Evolutionary conservation across 2,888 invertebrate genomes (phyloP), one percentile per base, ranked within the genome.

Genomic region (Spicauda simplicius): DNA sequence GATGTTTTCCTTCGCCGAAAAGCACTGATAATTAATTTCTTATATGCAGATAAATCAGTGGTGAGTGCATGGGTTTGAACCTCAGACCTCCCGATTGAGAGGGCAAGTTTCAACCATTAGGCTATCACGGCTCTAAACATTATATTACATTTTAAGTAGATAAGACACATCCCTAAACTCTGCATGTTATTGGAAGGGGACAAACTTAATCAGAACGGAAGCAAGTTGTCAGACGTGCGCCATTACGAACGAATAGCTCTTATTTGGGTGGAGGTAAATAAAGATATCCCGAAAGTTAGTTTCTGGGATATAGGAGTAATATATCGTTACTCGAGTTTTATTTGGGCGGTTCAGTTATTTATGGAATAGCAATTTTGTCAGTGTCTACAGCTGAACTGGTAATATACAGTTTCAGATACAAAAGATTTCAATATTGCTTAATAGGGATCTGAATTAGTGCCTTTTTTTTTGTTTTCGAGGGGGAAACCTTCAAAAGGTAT

Each of bases 151-250:
- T 45, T 45, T 6, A 5, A 45, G 4, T n/a, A 5, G n/a, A 45
- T 45, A 45, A n/a, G 41, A 14, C 14, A 45, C 5, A 45, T 45
- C 45, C 16, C 45, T 45, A 45, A 45, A 3, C 16, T n/a, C 50
- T 16, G n/a, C 18, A 50, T 57, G 20, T 58, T 53, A 59, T 65
- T 45, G 53, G 58, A 45, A 65, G 58, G 33, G 57, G 50, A 57
- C 57, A 65, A 59, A 53, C 45, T 59, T 65, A 65, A 65, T 65
- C 50, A 58, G 53, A 25, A 45, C 18, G 58, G 64, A 59, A 65
- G 64, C 53, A 59, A 64, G 64, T 65, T 53, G 52, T 45, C 37
- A 57, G 57, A 37, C 58, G 25, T 45, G 53, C 58, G 41, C 30
- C 18, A 50, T 58, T 58, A 20, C 62, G 55, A 30, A 16, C 4